phyloP scores from a whole-genome alignment of 1,140 invertebrate species.

The Oryzaephilus surinamensis region DNA sequence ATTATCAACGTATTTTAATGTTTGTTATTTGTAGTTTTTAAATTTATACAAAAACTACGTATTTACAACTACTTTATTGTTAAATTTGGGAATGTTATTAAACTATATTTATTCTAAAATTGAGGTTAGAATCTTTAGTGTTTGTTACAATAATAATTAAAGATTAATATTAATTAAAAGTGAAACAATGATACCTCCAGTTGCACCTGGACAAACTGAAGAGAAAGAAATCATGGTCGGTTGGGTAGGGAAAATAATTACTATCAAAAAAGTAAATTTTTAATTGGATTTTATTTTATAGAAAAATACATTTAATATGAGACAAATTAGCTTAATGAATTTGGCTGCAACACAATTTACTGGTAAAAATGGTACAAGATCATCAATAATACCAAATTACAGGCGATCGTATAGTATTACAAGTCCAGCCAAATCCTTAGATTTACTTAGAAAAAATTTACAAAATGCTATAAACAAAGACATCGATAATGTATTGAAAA shows the following conservation, averaged over 20 bases:
- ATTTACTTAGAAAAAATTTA: constrained; percentile 61
- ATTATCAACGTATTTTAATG: too few relatives aligned
- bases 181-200: constrained; percentile 34
- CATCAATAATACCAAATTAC: constrained; percentile 37
- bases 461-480: constrained; percentile 67
- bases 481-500: constrained; percentile 62
- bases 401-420: constrained; percentile 32
- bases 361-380: constrained; percentile 39
- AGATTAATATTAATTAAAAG: background rate
- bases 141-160: too few relatives aligned
- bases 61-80: too few relatives aligned
- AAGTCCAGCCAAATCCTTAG: constrained; percentile 59
- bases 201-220: constrained; percentile 31
- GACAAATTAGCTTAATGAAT: constrained; percentile 51
- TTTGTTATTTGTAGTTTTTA: too few relatives aligned
- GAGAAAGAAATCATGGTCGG: constrained; percentile 34
- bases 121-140: too few relatives aligned
- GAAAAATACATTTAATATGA: constrained; percentile 48
- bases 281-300: constrained; percentile 33
- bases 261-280: too few relatives aligned
- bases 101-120: too few relatives aligned
- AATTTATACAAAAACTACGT: too few relatives aligned
- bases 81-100: too few relatives aligned
- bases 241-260: too few relatives aligned
- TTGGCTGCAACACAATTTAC: constrained; percentile 44